Evolutionary conservation across 1,140 invertebrate species (phyloP).

Genomic region (Drosophila subobscura): DNA sequence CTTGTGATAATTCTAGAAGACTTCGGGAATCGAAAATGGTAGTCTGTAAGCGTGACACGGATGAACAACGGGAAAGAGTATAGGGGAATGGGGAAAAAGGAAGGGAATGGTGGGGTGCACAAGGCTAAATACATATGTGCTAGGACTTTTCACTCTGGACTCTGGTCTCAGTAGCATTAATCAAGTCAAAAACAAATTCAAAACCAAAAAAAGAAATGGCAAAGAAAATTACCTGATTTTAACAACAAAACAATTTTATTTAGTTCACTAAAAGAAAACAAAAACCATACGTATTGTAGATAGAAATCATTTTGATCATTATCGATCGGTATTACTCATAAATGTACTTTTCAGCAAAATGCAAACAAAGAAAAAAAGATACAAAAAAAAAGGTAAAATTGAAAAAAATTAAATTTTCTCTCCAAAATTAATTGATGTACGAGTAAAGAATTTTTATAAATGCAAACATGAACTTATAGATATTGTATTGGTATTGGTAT

Average conservation of each 20-base stretch:
- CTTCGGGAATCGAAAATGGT: constrained; percentile 28
- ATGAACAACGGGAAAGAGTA: neutral
- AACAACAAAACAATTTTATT: constrained; percentile 28
- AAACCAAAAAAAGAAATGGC: constrained; percentile 8
- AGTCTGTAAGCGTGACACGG: constrained; percentile 25
- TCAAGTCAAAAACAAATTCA: constrained; percentile 16
- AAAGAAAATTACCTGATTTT: constrained; percentile 41
- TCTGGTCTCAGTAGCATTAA: constrained; percentile 13
- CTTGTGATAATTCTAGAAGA: constrained; percentile 50
- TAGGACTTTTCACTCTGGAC: constrained; percentile 3
- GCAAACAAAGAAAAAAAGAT: too few relatives aligned
- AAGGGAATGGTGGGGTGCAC: too few relatives aligned
- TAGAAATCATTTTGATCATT: constrained; percentile 23
- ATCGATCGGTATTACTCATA: too few relatives aligned
- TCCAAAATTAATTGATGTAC: too few relatives aligned
- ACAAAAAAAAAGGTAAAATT: too few relatives aligned
- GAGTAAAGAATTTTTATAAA: too few relatives aligned
- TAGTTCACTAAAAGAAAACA: constrained; percentile 27
- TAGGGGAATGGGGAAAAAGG: neutral
- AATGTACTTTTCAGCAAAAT: too few relatives aligned
- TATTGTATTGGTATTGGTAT: too few relatives aligned
- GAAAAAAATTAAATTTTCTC: neutral
- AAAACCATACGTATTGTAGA: constrained; percentile 9
- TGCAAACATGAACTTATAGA: too few relatives aligned
- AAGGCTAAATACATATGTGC: too few relatives aligned